A percentile compares a stretch with the other conserved stretches of the same genome.
Conservation (phyloP, 2,888 invertebrate genomes). For the Rhagonycha fulva region DNA sequence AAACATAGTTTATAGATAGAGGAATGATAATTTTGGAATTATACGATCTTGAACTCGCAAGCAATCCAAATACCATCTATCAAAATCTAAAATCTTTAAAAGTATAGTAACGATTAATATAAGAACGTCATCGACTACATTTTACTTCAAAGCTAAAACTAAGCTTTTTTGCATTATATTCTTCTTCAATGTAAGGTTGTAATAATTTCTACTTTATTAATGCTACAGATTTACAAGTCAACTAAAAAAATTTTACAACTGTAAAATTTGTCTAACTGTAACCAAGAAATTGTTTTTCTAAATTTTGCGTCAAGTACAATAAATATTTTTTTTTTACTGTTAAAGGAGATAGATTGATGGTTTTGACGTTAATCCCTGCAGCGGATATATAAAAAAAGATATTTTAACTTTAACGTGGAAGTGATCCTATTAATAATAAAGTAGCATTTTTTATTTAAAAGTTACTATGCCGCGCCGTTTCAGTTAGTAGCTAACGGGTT, state of each 20-base stretch:
- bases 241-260: too few species aligned
- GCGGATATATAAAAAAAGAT: neutral
- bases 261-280: neutral
- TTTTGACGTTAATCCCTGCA: neutral
- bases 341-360: neutral
- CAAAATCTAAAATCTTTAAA: neutral
- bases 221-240: neutral
- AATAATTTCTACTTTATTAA: neutral
- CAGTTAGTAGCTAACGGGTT: neutral
- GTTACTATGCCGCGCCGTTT: neutral
- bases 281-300: neutral
- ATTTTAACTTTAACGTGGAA: neutral
- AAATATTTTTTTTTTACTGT: neutral
- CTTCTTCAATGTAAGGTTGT: neutral
- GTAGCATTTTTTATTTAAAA: neutral
- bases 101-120: neutral
- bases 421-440: neutral
- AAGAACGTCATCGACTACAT: neutral
- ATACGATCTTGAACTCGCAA: neutral
- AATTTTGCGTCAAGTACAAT: neutral
- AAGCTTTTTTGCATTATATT: neutral
- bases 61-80: neutral
- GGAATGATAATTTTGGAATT: neutral
- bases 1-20: neutral
- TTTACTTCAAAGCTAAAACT: neutral